These are phyloP conservation scores for Clinocottus analis DNA, from an alignment of 2,113 vertebrate genomes.

Conservation along the genomic window DNA sequence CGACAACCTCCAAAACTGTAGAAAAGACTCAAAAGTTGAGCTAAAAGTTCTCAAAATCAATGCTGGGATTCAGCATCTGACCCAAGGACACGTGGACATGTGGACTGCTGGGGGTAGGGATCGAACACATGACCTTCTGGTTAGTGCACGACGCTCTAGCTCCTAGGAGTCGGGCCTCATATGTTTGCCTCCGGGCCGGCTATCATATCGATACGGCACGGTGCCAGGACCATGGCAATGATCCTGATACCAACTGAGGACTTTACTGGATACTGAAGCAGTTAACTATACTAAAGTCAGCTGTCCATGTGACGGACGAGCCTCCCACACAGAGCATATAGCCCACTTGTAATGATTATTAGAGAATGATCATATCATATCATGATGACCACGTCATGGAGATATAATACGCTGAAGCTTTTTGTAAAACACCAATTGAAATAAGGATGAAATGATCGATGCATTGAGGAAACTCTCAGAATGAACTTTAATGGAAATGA, in stretches of 20 bases:
- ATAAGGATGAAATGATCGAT: too few species aligned
- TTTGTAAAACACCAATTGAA: constrained; percentile 1
- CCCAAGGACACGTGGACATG: neutral
- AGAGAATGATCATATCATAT: neutral
- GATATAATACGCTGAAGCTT: neutral
- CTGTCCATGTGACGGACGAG: too few species aligned
- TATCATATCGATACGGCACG: neutral
- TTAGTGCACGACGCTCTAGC: too few species aligned
- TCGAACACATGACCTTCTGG: neutral
- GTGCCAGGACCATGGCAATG: neutral
- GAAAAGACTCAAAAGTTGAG: constrained; percentile 3
- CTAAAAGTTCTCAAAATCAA: neutral
- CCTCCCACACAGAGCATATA: too few species aligned
- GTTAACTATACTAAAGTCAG: too few species aligned
- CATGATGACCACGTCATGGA: neutral
- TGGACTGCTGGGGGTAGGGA: neutral
- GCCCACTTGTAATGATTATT: neutral
- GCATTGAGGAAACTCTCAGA: too few species aligned
- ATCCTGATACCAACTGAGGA: neutral
- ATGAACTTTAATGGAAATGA: neutral
- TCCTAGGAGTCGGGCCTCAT: neutral
- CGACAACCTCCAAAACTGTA: constrained; percentile 28
- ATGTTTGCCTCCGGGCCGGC: neutral
- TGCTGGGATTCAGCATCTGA: neutral
- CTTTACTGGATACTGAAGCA: neutral